Percentiles rank a stretch among this genome's conserved stretches.
Evolutionary conservation across 1,140 invertebrate genomes (phyloP).

Genomic region (Neomicropteryx cornuta): DNA sequence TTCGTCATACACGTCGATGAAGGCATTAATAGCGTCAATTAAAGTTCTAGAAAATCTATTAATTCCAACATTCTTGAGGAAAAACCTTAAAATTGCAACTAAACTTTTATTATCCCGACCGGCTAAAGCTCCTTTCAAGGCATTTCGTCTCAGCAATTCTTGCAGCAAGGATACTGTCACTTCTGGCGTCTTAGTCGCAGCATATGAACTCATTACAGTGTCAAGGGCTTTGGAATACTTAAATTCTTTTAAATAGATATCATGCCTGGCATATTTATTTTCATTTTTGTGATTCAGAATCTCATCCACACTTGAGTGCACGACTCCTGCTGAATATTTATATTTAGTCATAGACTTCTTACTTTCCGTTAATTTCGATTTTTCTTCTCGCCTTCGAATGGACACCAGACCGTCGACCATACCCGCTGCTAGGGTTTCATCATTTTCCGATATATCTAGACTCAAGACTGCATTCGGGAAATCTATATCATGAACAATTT

Average conservation of each 20-base stretch:
- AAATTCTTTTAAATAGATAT: constrained; percentile 67
- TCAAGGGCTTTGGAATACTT: constrained; percentile 74
- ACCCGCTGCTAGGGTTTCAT: constrained; percentile 77
- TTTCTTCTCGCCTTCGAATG: constrained; percentile 62
- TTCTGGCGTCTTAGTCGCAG: constrained; percentile 57
- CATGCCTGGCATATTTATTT: constrained; percentile 46
- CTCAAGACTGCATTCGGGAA: constrained; percentile 87
- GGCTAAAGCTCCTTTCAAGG: constrained; percentile 57
- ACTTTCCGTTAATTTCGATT: constrained; percentile 29
- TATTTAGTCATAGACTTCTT: constrained; percentile 24
- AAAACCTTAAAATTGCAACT: constrained; percentile 57
- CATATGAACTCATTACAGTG: constrained; percentile 49
- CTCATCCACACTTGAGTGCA: constrained; percentile 39
- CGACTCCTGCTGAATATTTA: constrained; percentile 43
- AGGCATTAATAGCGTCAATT: constrained; percentile 57
- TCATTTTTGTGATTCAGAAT: constrained; percentile 35
- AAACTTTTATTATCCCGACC: constrained; percentile 57
- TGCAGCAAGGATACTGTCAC: constrained; percentile 69
- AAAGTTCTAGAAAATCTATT: constrained; percentile 60
- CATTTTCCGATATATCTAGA: constrained; percentile 66
- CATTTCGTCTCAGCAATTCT: constrained; percentile 70
- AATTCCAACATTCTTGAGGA: constrained; percentile 65
- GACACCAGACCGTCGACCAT: constrained; percentile 89
- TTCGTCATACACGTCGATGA: constrained; percentile 64
- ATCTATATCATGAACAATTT: constrained; percentile 78